phyloP scores from a whole-genome alignment of 2,888 invertebrate species.

The Acleris cristana region DNA sequence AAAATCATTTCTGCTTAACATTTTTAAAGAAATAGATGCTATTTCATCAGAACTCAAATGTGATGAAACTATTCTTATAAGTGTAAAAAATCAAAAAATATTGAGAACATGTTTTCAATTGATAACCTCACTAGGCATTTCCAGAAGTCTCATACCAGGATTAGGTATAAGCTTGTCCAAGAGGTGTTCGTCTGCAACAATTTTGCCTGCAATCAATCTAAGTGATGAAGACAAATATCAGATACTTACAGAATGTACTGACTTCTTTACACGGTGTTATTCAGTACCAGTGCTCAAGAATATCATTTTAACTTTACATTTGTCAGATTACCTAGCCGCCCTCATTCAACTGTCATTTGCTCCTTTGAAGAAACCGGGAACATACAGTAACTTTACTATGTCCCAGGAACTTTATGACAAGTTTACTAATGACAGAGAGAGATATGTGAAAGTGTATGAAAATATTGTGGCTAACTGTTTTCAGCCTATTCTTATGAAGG shows the following conservation, averaged over 20 bases:
- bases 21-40: constrained; percentile 71
- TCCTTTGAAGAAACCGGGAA: constrained; percentile 85
- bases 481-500: constrained; percentile 86
- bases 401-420: constrained; percentile 80
- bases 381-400: constrained; percentile 76
- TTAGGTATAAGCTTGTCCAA: constrained; percentile 82
- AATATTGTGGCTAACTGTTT: constrained; percentile 82
- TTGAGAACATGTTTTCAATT: constrained; percentile 85
- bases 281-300: constrained; percentile 79
- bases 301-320: constrained; percentile 81
- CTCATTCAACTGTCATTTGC: constrained; percentile 88
- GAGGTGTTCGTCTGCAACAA: constrained; percentile 64
- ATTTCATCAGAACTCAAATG: constrained; percentile 57
- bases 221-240: constrained; percentile 80
- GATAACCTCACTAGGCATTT: constrained; percentile 86
- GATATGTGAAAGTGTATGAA: constrained; percentile 78
- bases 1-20: constrained; percentile 71
- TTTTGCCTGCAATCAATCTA: constrained; percentile 60
- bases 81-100: constrained; percentile 87
- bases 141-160: constrained; percentile 86
- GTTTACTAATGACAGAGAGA: constrained; percentile 76
- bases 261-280: constrained; percentile 76
- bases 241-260: constrained; percentile 75
- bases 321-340: constrained; percentile 86
- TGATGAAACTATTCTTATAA: constrained; percentile 77